phyloP scores from a whole-genome alignment of 2,797 vertebrate species.

The Dromococcyx pavoninus region DNA sequence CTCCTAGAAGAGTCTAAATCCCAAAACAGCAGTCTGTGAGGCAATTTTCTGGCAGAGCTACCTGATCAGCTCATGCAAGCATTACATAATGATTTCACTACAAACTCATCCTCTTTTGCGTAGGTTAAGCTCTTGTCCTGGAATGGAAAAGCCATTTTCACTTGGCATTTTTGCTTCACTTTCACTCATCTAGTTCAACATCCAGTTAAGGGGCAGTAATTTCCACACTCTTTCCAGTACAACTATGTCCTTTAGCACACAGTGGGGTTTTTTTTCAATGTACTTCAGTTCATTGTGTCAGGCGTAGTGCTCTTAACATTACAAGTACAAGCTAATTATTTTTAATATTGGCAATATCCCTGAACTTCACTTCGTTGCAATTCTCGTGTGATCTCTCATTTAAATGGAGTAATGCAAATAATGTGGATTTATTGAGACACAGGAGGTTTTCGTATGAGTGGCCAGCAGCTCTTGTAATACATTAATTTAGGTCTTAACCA shows the following conservation, averaged over 20 bases:
- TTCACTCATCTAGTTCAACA: background rate
- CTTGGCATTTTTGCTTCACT: background rate
- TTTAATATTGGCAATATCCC: background rate
- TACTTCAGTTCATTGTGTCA: background rate
- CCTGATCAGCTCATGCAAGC: background rate
- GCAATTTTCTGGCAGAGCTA: background rate
- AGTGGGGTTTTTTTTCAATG: background rate
- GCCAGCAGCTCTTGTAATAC: background rate
- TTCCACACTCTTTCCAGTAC: background rate
- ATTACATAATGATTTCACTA: background rate
- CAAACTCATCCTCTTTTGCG: rapidly evolving
- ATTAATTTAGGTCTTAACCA: background rate
- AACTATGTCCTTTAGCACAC: background rate
- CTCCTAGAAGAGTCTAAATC: background rate
- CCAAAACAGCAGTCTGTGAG: background rate
- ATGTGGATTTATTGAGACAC: background rate
- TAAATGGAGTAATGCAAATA: background rate
- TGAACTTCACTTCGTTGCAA: background rate
- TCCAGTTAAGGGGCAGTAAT: background rate
- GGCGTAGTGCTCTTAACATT: background rate
- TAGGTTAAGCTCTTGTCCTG: background rate
- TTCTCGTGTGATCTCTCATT: background rate
- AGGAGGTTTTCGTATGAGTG: background rate
- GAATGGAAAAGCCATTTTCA: background rate
- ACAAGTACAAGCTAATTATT: background rate